Evolutionary conservation across 2,888 invertebrate genomes (phyloP), one percentile per base, ranked within the genome.

Genomic region (Drosophila mercatorum): DNA sequence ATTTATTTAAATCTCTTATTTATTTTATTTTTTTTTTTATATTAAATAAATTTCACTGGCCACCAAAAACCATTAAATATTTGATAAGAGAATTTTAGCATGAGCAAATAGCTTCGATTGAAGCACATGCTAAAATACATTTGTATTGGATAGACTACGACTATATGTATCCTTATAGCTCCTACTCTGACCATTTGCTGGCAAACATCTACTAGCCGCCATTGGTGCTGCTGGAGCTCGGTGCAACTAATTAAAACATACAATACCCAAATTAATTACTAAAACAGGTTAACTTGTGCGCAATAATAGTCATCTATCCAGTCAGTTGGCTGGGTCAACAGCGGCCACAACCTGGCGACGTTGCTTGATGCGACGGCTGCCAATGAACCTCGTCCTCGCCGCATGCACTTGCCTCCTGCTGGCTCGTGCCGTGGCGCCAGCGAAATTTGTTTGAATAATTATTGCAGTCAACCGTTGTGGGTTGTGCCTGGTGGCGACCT

Each of bases 251-350:
- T 92, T 92, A 91, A 92, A 90, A 88, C 90, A 91, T 91, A 92
- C 92, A 91, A 91, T 91, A 89, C 89, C 88, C 80, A 91, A 92
- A 92, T 92, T 91, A 92, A 91, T 92, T 92, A 91, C 91, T 88
- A 91, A 92, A 91, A 90, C 91, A 91, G 91, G 91, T 91, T 92
- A 91, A 91, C 90, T 91, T 92, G 90, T 90, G 91, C 83, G 87
- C 91, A 89, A 80, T 83, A 87, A 89, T 83, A 78, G 86, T 68
- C 83, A 73, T 69, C 71, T 72, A 88, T 80, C 65, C 83, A 81
- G 67, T 71, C 68, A 72, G 68, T 75, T 75, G 79, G 75, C 51
- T 59, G 62, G 68, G 66, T 71, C 76, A 81, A 68, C 64, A 65
- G 76, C 59, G 65, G 69, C 69, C 74, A 78, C 76, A 78, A 46